These are phyloP conservation scores for Philereme transversata DNA, from an alignment of 2,888 invertebrate species.

Conservation along the genomic window DNA sequence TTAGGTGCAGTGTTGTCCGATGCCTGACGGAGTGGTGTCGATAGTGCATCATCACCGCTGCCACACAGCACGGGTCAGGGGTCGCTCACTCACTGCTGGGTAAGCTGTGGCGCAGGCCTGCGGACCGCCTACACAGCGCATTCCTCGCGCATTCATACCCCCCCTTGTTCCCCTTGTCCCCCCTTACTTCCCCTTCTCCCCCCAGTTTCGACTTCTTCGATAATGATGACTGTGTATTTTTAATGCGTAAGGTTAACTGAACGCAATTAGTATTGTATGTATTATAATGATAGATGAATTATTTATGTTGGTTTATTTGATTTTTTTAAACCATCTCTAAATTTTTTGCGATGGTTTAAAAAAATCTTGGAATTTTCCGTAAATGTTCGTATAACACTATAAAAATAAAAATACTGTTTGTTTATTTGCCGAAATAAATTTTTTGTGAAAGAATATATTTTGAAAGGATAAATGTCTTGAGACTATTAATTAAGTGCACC, in stretches of 20 bases:
- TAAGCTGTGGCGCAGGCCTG: slow-evolving; percentile 64
- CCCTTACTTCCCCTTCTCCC: slow-evolving; percentile 41
- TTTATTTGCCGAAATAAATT: too few relatives aligned
- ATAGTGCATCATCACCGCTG: slow-evolving; percentile 63
- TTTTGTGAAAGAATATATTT: too few relatives aligned
- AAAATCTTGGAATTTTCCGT: too few relatives aligned
- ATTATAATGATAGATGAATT: slow-evolving; percentile 62
- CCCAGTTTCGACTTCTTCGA: slow-evolving; percentile 53
- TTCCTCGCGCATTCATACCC: slow-evolving; percentile 50
- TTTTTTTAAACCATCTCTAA: too few relatives aligned
- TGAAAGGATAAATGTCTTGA: too few relatives aligned
- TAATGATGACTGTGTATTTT: slow-evolving; percentile 77
- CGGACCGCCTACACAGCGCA: slow-evolving; percentile 69
- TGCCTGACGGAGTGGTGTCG: slow-evolving; percentile 28
- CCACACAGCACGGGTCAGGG: slow-evolving; percentile 72
- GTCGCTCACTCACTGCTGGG: slow-evolving; percentile 48
- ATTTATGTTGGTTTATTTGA: not conserved
- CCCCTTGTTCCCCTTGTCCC: slow-evolving; percentile 25
- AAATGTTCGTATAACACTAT: too few relatives aligned
- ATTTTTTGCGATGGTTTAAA: too few relatives aligned
- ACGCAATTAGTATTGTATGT: slow-evolving; percentile 62
- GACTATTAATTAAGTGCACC: too few relatives aligned
- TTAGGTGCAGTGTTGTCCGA: too few relatives aligned
- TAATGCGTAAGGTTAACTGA: slow-evolving; percentile 80
- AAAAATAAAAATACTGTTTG: too few relatives aligned